phyloP scores from a whole-genome alignment of 2,888 invertebrate genomes.

The Cloeon dipterum region DNA sequence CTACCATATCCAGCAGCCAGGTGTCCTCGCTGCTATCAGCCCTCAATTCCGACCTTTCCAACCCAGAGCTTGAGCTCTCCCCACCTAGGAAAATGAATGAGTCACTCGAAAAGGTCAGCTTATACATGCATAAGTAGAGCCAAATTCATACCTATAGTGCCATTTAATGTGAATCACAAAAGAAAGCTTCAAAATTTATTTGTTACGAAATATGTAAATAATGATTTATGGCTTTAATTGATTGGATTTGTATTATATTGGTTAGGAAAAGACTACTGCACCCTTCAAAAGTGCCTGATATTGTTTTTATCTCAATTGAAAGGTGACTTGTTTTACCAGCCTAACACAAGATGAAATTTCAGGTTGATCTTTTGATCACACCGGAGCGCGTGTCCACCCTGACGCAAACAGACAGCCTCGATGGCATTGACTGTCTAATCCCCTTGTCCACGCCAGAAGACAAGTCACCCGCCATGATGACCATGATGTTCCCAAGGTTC shows the following conservation, averaged over 20 bases:
- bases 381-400: constrained; percentile 7
- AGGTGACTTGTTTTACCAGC: too few species aligned
- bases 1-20: constrained; percentile 9
- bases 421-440: not conserved
- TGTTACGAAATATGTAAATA: too few species aligned
- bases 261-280: too few species aligned
- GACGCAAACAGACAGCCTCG: constrained; percentile 6
- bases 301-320: too few species aligned
- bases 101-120: too few species aligned
- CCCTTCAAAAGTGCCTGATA: not conserved
- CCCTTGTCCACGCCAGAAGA: not conserved
- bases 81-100: not conserved
- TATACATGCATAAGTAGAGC: not conserved
- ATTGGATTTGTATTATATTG: too few species aligned
- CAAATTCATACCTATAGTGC: not conserved
- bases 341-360: too few species aligned
- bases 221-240: too few species aligned
- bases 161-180: not conserved
- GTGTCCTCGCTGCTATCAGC: constrained; percentile 9
- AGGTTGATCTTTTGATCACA: constrained; percentile 4
- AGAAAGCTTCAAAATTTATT: too few species aligned
- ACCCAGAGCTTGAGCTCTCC: constrained; percentile 1
- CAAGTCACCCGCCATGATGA: not conserved
- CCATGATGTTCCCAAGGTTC: too few species aligned
- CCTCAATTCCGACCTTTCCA: constrained; percentile 3